A percentile compares a stretch with the other conserved stretches of the same genome.
Evolutionary conservation across 1,140 invertebrate genomes (phyloP).

Genomic region (Rhagoletis pomonella): DNA sequence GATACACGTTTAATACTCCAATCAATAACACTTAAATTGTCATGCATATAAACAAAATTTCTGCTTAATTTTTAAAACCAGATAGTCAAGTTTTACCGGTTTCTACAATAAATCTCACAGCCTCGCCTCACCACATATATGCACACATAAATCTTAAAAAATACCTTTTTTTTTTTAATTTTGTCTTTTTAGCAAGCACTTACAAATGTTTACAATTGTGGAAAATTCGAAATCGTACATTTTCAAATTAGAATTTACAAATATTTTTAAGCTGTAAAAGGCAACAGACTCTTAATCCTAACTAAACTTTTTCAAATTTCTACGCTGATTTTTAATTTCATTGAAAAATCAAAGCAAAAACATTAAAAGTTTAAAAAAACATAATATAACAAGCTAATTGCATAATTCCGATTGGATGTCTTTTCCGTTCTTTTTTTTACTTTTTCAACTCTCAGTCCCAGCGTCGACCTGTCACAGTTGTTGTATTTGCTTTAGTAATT

Average conservation of each 20-base stretch:
- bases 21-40: neutral
- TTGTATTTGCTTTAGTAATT: neutral
- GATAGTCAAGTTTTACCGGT: constrained; percentile 14
- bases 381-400: neutral
- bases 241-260: neutral
- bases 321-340: neutral
- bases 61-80: neutral
- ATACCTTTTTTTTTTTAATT: neutral
- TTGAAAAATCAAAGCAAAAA: too few relatives aligned
- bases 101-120: neutral
- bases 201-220: neutral
- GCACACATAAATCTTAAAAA: neutral
- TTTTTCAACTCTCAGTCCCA: neutral
- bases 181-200: neutral
- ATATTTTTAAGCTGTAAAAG: neutral
- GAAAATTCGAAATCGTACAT: neutral
- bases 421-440: neutral
- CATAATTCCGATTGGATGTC: neutral
- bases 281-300: neutral
- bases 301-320: neutral
- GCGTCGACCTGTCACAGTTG: neutral
- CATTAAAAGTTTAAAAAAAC: neutral
- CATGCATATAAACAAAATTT: neutral
- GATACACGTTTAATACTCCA: neutral
- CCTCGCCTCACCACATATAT: neutral